Evolutionary conservation across 2,888 invertebrate genomes (phyloP).

Genomic region (Anoplius nigerrimus): DNA sequence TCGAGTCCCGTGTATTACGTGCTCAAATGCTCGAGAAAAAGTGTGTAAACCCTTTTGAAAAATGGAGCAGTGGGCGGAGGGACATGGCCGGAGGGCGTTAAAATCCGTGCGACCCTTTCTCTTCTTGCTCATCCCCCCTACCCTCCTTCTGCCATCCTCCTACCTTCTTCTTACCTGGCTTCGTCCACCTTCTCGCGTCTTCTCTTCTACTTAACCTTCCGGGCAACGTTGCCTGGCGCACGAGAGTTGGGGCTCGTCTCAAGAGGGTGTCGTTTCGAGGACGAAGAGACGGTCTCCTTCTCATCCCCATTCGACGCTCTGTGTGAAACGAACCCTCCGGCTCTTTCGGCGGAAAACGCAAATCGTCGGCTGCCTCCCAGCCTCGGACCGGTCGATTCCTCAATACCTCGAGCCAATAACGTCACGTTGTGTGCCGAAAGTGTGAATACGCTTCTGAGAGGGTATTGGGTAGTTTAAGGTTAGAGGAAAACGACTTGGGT

Average conservation of each 20-base stretch:
- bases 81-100: conserved; percentile 59
- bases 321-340: too few relatives aligned
- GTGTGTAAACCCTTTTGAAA: conserved; percentile 59
- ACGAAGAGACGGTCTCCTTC: background rate
- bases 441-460: too few relatives aligned
- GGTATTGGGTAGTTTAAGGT: too few relatives aligned
- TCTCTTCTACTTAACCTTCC: conserved; percentile 36
- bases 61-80: conserved; percentile 62
- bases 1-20: conserved; percentile 64
- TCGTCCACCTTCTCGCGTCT: background rate
- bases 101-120: conserved; percentile 49
- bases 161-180: background rate
- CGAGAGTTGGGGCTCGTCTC: conserved; percentile 17
- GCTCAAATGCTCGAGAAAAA: conserved; percentile 62
- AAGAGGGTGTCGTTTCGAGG: conserved; percentile 25
- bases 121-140: background rate
- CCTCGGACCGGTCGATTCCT: too few relatives aligned
- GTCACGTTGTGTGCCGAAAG: too few relatives aligned
- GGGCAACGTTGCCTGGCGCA: conserved; percentile 17
- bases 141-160: background rate
- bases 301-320: background rate
- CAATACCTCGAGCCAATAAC: too few relatives aligned
- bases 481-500: too few relatives aligned
- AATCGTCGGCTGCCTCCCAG: too few relatives aligned
- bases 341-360: too few relatives aligned